Evolutionary conservation across 2,113 vertebrate species (phyloP).

Genomic region (Mystacornis crossleyi): DNA sequence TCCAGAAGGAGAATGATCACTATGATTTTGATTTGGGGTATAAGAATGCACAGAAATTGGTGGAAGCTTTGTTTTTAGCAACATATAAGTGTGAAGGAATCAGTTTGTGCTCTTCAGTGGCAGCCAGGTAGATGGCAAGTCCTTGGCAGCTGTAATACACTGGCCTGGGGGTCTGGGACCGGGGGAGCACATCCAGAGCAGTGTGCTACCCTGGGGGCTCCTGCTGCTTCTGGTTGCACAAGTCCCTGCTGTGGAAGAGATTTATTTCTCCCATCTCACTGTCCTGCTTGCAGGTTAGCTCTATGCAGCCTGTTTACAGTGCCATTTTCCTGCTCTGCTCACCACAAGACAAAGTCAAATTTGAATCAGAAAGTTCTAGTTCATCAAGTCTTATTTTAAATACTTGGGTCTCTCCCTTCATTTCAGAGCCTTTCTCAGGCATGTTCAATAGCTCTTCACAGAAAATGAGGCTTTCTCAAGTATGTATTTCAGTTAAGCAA

Average conservation of each 20-base stretch:
- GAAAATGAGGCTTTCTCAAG: background rate
- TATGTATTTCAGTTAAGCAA: background rate
- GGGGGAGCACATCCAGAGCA: accelerated
- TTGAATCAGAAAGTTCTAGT: background rate
- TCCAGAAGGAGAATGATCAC: background rate
- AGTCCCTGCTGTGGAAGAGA: background rate
- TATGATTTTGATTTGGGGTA: background rate
- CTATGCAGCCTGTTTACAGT: background rate
- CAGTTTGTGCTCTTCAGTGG: background rate
- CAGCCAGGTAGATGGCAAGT: background rate
- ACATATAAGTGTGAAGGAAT: background rate
- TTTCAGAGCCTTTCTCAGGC: background rate
- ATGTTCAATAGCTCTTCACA: background rate
- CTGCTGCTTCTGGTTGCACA: background rate
- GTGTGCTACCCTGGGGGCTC: background rate
- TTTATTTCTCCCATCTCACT: background rate
- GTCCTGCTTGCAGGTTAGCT: background rate
- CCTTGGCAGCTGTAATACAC: background rate
- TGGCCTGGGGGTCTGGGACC: background rate
- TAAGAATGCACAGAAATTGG: background rate
- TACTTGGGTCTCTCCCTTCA: background rate
- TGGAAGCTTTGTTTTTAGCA: background rate
- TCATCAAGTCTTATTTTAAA: background rate
- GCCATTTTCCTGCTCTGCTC: background rate
- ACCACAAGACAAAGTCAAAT: background rate